Base-by-base conservation (phyloP, 2,888 invertebrate species). In the Eilema griseolum region DNA sequence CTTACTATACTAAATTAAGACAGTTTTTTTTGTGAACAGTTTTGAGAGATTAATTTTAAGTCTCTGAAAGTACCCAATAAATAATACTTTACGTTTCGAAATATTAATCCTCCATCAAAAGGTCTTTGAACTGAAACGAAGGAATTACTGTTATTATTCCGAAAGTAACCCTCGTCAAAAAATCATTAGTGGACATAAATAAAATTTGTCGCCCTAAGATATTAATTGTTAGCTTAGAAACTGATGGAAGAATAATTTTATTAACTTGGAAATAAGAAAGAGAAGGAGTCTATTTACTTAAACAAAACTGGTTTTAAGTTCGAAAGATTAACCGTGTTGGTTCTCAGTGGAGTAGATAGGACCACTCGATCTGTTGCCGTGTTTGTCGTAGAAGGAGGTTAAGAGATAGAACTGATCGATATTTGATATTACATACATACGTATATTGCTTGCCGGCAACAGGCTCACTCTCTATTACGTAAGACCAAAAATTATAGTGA, bases 141-240 rank as follows among this genome's bases (percentile, higher is more conserved):
- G 77, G 83, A 89, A 87, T 88, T 86, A 82, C 80, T 84, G 85
- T 85, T 86, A 82, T 85, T 83, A 83, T 81, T 77, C 75, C 73
- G 76, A 70, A 84, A 85, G 83, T 84, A 85, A 92, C 93, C 93
- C 93, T 93, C 91, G 90, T 93, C 93, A 92, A 89, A 90, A 90
- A 90, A 89, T 88, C 88, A 88, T 91, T 90, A 90, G 85, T 85
- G 83, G 85, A 88, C 87, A 90, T 89, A 90, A 90, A 92, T 90
- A 92, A 66, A 70, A 92, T 92, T 92, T 90, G 92, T 90, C 91
- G 86, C 79, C 78, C 85, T 86, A 89, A 89, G 88, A 62, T 41
- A 88, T 79, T 81, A 76, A 81, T 80, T 72, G 76, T 66, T 57
- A 68, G 69, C 64, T 75, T 70, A 70, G 64, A 75, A 69, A 72